phyloP scores from a whole-genome alignment of 1,140 invertebrate species.

The Globodera ellingtonae region DNA sequence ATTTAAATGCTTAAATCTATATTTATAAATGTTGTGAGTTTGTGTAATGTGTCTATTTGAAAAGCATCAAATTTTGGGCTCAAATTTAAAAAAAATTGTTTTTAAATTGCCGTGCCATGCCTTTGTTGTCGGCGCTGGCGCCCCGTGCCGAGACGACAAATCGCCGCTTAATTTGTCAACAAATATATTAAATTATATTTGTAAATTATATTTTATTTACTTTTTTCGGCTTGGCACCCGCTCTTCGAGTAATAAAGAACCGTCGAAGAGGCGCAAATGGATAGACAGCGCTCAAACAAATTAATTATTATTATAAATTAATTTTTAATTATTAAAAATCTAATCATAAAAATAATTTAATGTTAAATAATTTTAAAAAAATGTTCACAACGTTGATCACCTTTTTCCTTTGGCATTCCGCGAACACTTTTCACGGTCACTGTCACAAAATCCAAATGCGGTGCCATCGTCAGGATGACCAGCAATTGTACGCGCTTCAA shows the following conservation, averaged over 20 bases:
- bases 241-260: conserved; percentile 6
- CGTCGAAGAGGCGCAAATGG: conserved; percentile 18
- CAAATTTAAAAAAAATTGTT: too few species aligned
- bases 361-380: conserved; percentile 10
- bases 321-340: background rate
- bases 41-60: too few species aligned
- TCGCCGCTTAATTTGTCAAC: background rate
- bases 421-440: conserved; percentile 57
- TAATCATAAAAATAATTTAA: conserved; percentile 1
- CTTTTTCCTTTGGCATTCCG: conserved; percentile 33
- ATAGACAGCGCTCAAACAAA: background rate
- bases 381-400: conserved; percentile 17
- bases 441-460: conserved; percentile 60
- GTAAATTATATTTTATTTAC: background rate
- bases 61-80: too few species aligned
- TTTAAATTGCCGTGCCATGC: background rate
- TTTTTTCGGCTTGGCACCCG: background rate
- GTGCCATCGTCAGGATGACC: conserved; percentile 56
- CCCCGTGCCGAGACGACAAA: background rate
- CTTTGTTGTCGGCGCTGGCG: background rate
- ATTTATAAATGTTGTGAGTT: too few species aligned
- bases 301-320: background rate
- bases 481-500: conserved; percentile 44
- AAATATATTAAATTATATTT: background rate
- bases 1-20: background rate